These are phyloP conservation scores for Diachrysia chrysitis DNA, from an alignment of 2,888 invertebrate genomes.

Conservation along the genomic window DNA sequence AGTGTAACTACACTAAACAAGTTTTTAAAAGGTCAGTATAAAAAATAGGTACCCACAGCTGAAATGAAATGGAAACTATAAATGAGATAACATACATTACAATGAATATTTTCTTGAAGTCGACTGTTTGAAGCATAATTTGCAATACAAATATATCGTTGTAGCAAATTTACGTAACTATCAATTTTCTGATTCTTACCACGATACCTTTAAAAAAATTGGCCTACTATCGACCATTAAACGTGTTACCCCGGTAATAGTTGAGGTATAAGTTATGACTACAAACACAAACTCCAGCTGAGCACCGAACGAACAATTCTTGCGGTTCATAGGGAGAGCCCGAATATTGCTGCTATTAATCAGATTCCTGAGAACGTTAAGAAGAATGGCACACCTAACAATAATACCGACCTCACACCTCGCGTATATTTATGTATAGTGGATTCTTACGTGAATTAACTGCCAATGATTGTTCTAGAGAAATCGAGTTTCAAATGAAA, in stretches of 20 bases:
- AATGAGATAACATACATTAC: no score
- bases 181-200: no score
- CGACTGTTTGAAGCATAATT: no score
- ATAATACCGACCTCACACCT: conserved; percentile 64
- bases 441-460: conserved; percentile 13
- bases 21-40: no score
- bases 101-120: no score
- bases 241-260: conserved; percentile 13
- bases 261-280: conserved; percentile 56
- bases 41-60: no score
- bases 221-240: background rate
- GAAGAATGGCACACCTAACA: conserved; percentile 80
- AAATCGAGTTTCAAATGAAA: background rate
- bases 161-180: no score
- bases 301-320: conserved; percentile 69
- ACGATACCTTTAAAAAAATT: no score
- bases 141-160: no score
- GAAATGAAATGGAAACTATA: no score
- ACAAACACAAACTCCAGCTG: conserved; percentile 58
- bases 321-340: conserved; percentile 73
- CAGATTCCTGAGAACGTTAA: conserved; percentile 72
- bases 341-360: conserved; percentile 85
- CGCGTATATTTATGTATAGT: conserved; percentile 55
- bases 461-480: conserved; percentile 7
- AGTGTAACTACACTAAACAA: no score